Evolutionary conservation across 1,140 invertebrate species (phyloP), one percentile per base, ranked within the genome.

Genomic region (Diorhabda carinulata): DNA sequence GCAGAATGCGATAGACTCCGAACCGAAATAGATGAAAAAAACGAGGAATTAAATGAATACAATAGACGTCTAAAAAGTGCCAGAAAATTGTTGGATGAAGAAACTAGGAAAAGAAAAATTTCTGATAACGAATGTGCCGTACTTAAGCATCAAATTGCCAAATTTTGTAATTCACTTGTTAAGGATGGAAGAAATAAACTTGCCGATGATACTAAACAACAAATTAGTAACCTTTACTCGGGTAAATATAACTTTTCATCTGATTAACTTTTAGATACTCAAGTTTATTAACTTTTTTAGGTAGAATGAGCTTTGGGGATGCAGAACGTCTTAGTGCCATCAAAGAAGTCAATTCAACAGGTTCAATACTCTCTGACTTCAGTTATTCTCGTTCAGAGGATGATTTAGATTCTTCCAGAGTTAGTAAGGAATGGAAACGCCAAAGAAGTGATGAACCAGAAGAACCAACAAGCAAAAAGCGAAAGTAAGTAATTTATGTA

Each of bases 371-470:
- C 47, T 90, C 90, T 2, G 91, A 94, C 76, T 83, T 93, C 72
- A 94, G 92, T 68, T 92, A 92, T 74, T 94, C 94, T 4, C 89
- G 91, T 60, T 96, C 93, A 0, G 93, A 95, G 75, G 93, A 96
- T 79, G 93, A 96, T 82, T 84, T 95, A 63, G 90, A 92, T 66
- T 80, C 86, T 56, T 90, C 89, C 3, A 68, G 84, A 59, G 86
- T 85, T n/a, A 42, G 5, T 6, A 82, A 86, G 45, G 87, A 87
- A 6, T 90, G 89, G 88, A 88, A 90, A 73, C 86, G 89, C 69
- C 84, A 88, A 73, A 87, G 79, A 0, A 80, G 42, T 40, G 77
- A 69, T 57, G 63, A 9, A 8, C 60, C 44, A 67, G 67, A 72
- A 58, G 83, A 85, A 72, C 83, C 84, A 64, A 77, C 82, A 3